Conservation (phyloP, 2,113 vertebrate species). For the Scalopus aquaticus region DNA sequence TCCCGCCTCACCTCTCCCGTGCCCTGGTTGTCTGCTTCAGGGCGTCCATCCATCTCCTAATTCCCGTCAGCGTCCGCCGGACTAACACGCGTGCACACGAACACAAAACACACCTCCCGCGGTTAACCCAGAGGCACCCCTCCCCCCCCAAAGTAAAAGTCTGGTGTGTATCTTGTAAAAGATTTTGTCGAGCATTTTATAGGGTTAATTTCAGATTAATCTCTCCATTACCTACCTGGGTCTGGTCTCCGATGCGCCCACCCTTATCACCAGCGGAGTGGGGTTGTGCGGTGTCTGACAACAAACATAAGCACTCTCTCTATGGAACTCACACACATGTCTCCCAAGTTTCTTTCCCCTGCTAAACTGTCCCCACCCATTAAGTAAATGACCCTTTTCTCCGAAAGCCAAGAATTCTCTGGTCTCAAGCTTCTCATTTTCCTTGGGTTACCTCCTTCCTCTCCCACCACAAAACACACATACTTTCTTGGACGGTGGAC, state of each 20-base stretch:
- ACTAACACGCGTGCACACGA: neutral
- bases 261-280: neutral
- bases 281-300: neutral
- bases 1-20: neutral
- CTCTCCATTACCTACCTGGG: constrained; percentile 65
- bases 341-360: constrained; percentile 33
- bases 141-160: neutral
- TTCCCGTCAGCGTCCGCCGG: neutral
- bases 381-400: constrained; percentile 68
- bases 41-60: neutral
- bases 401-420: constrained; percentile 47
- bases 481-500: neutral
- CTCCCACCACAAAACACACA: constrained; percentile 54
- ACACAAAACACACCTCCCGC: neutral
- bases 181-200: constrained; percentile 55
- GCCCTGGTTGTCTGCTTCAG: neutral
- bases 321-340: neutral
- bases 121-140: neutral
- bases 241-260: neutral
- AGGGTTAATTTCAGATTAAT: constrained; percentile 80
- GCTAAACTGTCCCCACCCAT: constrained; percentile 35
- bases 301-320: neutral
- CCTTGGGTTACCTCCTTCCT: constrained; percentile 33
- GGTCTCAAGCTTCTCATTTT: constrained; percentile 50
- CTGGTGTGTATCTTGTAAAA: constrained; percentile 67